Evolutionary conservation across 2,797 vertebrate species (phyloP).

Genomic region (Chaunax sp.): DNA sequence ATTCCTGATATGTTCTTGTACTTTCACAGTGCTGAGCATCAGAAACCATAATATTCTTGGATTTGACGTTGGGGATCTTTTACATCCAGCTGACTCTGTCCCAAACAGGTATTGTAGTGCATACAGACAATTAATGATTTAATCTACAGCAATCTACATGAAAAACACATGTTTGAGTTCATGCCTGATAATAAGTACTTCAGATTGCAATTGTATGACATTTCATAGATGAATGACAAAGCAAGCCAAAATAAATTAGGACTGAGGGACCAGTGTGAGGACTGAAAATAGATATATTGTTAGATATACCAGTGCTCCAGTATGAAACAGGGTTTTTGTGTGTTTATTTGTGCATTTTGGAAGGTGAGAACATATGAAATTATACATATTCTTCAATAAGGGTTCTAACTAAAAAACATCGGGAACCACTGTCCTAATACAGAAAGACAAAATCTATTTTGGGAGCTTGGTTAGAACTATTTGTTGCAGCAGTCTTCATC

Average conservation of each 20-base stretch:
- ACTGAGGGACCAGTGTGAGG: too few species aligned
- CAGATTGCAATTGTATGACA: background rate
- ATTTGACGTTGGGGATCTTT: conserved; percentile 35
- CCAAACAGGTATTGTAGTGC: conserved; percentile 11
- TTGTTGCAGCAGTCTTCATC: background rate
- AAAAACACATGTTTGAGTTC: too few species aligned
- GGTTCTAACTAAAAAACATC: too few species aligned
- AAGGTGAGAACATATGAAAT: too few species aligned
- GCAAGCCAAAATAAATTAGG: too few species aligned
- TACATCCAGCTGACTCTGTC: background rate
- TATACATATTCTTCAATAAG: background rate
- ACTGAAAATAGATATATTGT: too few species aligned
- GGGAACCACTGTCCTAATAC: background rate
- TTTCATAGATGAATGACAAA: background rate
- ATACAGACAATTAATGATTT: background rate
- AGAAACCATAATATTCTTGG: conserved; percentile 28
- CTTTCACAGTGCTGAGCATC: conserved; percentile 20
- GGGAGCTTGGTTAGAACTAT: too few species aligned
- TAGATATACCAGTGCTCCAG: too few species aligned
- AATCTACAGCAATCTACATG: too few species aligned
- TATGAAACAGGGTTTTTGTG: too few species aligned
- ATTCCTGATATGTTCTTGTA: background rate
- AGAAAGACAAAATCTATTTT: too few species aligned
- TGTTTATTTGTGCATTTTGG: too few species aligned
- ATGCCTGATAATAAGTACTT: background rate